Conservation (phyloP, 2,113 vertebrate genomes). For the Cynopterus brachyotis region DNA sequence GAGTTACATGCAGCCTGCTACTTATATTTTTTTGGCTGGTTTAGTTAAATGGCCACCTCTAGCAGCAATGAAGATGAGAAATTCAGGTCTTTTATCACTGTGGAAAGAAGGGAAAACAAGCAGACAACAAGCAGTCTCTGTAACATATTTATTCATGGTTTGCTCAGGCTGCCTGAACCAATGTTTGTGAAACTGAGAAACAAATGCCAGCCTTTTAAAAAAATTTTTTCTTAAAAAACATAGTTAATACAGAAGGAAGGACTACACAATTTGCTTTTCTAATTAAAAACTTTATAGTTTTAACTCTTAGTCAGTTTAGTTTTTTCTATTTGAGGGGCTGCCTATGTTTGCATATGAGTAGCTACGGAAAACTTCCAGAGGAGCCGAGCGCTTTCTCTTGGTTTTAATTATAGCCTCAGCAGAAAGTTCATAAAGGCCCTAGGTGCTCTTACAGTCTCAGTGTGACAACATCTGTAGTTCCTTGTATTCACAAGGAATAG, state of each 20-base stretch:
- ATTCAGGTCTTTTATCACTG: neutral
- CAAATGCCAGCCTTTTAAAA: conserved; percentile 18
- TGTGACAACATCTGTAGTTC: neutral
- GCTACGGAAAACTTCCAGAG: conserved; percentile 64
- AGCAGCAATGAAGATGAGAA: neutral
- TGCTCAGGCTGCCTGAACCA: neutral
- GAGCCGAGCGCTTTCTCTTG: conserved; percentile 66
- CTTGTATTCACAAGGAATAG: neutral
- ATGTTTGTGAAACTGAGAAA: neutral
- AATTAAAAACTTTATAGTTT: neutral
- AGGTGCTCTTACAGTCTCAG: neutral
- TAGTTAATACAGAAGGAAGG: neutral
- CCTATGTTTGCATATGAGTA: conserved; percentile 65
- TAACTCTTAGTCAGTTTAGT: neutral
- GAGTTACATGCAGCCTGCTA: neutral
- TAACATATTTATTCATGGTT: conserved; percentile 12
- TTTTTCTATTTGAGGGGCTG: conserved; percentile 70
- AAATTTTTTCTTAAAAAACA: neutral
- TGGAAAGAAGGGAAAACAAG: neutral
- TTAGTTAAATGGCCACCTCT: neutral
- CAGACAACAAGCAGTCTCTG: neutral
- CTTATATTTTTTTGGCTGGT: neutral
- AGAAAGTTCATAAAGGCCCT: neutral
- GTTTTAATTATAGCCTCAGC: conserved; percentile 70
- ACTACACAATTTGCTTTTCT: neutral